A percentile compares a stretch with the other conserved stretches of the same genome.
Evolutionary conservation across 2,888 invertebrate genomes (phyloP).

Genomic region (Leucophora obtusa): DNA sequence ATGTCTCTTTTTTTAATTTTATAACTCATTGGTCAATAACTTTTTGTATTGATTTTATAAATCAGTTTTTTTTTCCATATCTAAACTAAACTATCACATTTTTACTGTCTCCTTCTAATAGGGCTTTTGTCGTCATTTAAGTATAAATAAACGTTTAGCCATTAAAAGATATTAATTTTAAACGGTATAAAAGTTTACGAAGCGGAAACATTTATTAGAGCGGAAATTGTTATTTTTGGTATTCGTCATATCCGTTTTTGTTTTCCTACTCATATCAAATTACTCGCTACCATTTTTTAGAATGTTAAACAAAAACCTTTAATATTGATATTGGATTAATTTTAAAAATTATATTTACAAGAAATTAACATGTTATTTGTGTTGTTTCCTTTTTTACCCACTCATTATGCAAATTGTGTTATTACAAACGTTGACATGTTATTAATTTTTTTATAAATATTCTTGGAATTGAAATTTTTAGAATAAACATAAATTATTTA

Average conservation of each 20-base stretch:
- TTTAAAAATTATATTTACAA: neutral
- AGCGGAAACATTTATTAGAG: conserved; percentile 67
- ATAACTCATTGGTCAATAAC: conserved; percentile 1
- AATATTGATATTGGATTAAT: neutral
- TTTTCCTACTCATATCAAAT: no score
- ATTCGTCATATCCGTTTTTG: conserved; percentile 42
- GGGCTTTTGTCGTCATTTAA: neutral
- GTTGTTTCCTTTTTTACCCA: neutral
- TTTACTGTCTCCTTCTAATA: neutral
- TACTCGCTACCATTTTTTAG: no score
- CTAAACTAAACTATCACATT: neutral
- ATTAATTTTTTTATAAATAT: neutral
- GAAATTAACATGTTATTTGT: no score
- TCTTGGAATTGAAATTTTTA: neutral
- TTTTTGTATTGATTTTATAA: conserved; percentile 2
- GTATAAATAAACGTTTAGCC: neutral
- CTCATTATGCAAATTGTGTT: neutral
- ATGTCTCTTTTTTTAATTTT: neutral
- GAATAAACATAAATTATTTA: neutral
- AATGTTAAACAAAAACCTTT: neutral
- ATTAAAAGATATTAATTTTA: conserved; percentile 49
- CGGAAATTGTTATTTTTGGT: conserved; percentile 67
- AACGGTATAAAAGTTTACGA: conserved; percentile 59
- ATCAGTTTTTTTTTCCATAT: neutral
- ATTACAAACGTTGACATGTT: neutral